Conservation (phyloP, 2,888 invertebrate species). For the Sisyra nigra region DNA sequence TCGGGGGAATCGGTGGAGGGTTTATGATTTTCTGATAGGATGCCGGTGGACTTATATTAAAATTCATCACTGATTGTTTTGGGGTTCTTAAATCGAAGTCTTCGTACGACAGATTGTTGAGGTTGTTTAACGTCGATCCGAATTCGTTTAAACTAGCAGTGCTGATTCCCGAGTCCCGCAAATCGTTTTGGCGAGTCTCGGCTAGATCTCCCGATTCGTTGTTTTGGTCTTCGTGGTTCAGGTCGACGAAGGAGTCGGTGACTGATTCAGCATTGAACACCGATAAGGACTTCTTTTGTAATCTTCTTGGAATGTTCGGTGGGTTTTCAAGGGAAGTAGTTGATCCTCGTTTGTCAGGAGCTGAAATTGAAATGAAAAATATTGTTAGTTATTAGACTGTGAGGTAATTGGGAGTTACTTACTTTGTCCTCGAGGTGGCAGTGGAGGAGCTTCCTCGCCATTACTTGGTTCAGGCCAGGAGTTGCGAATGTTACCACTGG, state of each 20-base stretch:
- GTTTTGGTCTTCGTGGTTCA: constrained; percentile 14
- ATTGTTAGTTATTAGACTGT: neutral
- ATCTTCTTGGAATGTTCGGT: constrained; percentile 27
- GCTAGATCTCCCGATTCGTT: constrained; percentile 7
- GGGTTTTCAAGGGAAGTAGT: constrained; percentile 25
- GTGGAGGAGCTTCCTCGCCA: constrained; percentile 52
- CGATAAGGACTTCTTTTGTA: constrained; percentile 28
- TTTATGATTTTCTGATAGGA: constrained; percentile 20
- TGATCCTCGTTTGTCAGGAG: constrained; percentile 35
- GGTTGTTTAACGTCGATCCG: constrained; percentile 23
- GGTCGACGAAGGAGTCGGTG: constrained; percentile 27
- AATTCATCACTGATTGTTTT: constrained; percentile 24
- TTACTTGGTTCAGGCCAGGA: constrained; percentile 38
- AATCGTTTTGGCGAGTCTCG: constrained; percentile 25
- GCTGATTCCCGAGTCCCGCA: constrained; percentile 36
- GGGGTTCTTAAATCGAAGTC: constrained; percentile 24
- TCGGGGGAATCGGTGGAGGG: constrained; percentile 26
- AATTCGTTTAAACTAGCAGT: constrained; percentile 26
- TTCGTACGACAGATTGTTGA: constrained; percentile 26
- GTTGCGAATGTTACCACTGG: constrained; percentile 27
- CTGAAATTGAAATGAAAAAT: constrained; percentile 19
- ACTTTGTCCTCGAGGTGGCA: constrained; percentile 68
- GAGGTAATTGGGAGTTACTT: constrained; percentile 11
- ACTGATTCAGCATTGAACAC: constrained; percentile 27
- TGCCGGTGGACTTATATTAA: constrained; percentile 21